Evolutionary conservation across 2,888 invertebrate genomes (phyloP).

Genomic region (Liposcelis brunnea): DNA sequence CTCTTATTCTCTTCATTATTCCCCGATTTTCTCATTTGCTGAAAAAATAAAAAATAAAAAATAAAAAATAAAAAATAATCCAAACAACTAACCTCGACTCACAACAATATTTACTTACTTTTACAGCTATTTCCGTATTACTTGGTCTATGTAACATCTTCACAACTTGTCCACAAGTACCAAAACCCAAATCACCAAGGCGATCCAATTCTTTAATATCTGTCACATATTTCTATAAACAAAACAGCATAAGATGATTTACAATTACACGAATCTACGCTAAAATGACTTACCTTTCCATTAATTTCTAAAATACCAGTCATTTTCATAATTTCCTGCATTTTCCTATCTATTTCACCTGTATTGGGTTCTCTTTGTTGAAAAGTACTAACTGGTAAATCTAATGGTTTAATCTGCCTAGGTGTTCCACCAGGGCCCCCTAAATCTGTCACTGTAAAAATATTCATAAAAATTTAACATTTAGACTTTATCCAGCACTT

Average conservation of each 20-base stretch:
- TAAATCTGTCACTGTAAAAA: slow-evolving; percentile 17
- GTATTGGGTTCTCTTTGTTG: slow-evolving; percentile 32
- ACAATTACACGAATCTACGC: background rate
- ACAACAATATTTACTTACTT: no score
- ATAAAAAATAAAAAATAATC: slow-evolving; percentile 4
- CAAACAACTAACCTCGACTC: background rate
- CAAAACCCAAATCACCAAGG: slow-evolving; percentile 76
- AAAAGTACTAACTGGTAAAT: slow-evolving; percentile 33
- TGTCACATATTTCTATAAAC: slow-evolving; percentile 48
- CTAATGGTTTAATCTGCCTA: slow-evolving; percentile 32
- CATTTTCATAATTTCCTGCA: slow-evolving; percentile 84
- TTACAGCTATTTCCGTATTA: slow-evolving; percentile 78
- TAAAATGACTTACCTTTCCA: slow-evolving; percentile 31
- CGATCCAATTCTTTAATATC: slow-evolving; percentile 70
- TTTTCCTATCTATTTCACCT: slow-evolving; percentile 53
- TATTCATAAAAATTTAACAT: slow-evolving; percentile 15
- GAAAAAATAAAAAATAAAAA: slow-evolving; percentile 18
- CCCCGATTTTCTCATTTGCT: slow-evolving; percentile 94
- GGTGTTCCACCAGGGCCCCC: slow-evolving; percentile 34
- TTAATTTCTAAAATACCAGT: slow-evolving; percentile 78
- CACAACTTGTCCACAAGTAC: slow-evolving; percentile 94
- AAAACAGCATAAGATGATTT: slow-evolving; percentile 1
- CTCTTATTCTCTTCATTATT: slow-evolving; percentile 95
- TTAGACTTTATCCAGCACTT: slow-evolving; percentile 10
- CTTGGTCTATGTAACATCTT: slow-evolving; percentile 88